Conservation (phyloP, 2,888 invertebrate species). For the Zaprionus bogoriensis region DNA sequence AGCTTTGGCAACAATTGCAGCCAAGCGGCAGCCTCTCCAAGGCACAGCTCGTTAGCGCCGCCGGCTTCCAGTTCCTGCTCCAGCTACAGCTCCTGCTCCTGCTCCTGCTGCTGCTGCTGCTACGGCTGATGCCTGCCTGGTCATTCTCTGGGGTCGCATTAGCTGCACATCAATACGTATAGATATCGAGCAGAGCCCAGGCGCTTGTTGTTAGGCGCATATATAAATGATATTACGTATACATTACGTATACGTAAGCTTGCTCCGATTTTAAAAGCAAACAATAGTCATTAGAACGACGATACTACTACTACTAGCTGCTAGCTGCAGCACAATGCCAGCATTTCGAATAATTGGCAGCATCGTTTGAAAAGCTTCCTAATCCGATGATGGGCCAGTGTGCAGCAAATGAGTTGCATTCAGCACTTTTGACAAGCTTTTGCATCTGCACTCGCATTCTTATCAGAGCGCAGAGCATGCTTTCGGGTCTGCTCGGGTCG, state of each 20-base stretch:
- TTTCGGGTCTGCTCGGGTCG: not conserved
- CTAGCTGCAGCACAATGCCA: too few relatives aligned
- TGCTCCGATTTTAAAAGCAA: constrained; percentile 67
- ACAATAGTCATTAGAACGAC: constrained; percentile 38
- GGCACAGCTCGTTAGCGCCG: constrained; percentile 77
- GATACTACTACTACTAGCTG: constrained; percentile 6
- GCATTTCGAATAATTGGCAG: constrained; percentile 42
- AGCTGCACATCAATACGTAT: constrained; percentile 74
- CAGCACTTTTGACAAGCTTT: constrained; percentile 8
- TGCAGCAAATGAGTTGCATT: not conserved
- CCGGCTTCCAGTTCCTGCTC: constrained; percentile 24
- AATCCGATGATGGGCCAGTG: too few relatives aligned
- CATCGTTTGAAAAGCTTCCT: constrained; percentile 13
- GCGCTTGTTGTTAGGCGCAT: constrained; percentile 70
- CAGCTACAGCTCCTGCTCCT: not conserved
- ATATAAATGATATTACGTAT: constrained; percentile 79
- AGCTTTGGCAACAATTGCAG: constrained; percentile 77
- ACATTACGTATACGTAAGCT: constrained; percentile 71
- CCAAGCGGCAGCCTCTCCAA: constrained; percentile 63
- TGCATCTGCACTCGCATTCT: not conserved
- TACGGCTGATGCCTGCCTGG: constrained; percentile 41
- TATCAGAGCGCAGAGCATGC: constrained; percentile 10
- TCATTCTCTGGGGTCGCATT: constrained; percentile 74
- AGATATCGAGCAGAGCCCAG: not conserved
- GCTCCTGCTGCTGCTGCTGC: constrained; percentile 1